Conservation (phyloP, 2,113 vertebrate genomes). For the Ophthalmolycus amberensis region DNA sequence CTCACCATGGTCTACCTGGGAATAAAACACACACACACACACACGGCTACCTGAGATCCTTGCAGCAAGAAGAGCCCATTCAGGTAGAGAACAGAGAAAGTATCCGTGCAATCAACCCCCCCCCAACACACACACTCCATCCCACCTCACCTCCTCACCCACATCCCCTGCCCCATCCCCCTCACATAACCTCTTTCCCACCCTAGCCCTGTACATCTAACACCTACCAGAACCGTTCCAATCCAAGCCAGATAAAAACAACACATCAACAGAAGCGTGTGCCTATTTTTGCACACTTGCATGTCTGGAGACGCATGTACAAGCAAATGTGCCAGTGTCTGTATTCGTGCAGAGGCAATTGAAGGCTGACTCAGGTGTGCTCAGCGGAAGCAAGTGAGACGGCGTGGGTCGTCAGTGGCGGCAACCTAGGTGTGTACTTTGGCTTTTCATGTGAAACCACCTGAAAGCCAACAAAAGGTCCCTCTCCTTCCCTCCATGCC, state of each 20-base stretch:
- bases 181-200: not conserved
- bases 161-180: not conserved
- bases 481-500: constrained; percentile 37
- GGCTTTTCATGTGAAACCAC: constrained; percentile 82
- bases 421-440: constrained; percentile 76
- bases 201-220: constrained; percentile 7
- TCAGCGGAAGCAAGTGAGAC: constrained; percentile 74
- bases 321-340: constrained; percentile 12
- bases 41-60: constrained; percentile 64
- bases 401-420: constrained; percentile 57
- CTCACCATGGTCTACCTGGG: constrained; percentile 69
- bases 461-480: constrained; percentile 79
- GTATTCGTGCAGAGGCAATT: constrained; percentile 38
- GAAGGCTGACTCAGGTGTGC: constrained; percentile 59
- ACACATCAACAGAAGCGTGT: not conserved
- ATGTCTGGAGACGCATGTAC: not conserved
- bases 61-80: constrained; percentile 62
- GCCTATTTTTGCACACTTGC: constrained; percentile 1
- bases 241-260: constrained; percentile 10
- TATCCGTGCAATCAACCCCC: constrained; percentile 46
- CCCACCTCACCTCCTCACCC: constrained; percentile 24
- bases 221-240: constrained; percentile 9
- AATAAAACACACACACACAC: constrained; percentile 40
- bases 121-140: constrained; percentile 32
- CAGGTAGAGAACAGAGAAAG: constrained; percentile 64